Evolutionary conservation across 1,140 invertebrate species (phyloP), one percentile per base, ranked within the genome.

Genomic region (Triops longicaudatus): DNA sequence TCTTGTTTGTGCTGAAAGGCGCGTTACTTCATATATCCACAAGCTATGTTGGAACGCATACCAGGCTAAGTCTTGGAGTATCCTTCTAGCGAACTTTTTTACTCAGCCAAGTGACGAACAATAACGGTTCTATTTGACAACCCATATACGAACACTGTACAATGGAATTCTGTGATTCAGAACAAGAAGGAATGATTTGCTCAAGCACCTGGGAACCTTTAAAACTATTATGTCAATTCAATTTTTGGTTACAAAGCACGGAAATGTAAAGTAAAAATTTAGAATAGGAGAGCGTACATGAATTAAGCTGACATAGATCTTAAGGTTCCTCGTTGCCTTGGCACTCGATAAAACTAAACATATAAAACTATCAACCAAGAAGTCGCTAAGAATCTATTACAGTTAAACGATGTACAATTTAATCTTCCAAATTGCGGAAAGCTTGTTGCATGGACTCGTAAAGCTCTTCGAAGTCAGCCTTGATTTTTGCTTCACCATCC

Each of bases 401-500:
- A 63, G 50, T n/a, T 22, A 63, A 63, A n/a, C 50, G 50, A 63
- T 63, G 7, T 63, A 63, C 14, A 77, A 73, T 14, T 90, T 97
- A 98, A 86, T 99, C 98, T 89, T 99, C 98, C 83, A 99, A 88
- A 88, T 98, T 98, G 84, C 98, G 92, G 89, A 99, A 99, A 81
- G 95, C 93, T 82, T 95, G 93, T 82, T 96, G 93, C 87, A 98
- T 96, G 82, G 96, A 93, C 86, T 98, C 96, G 78, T 96, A 88
- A 27, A 98, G 85, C 83, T 97, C 95, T 82, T 98, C 97, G 83
- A 96, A 99, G 82, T 99, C 96, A 73, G 93, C 90, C 85, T 94
- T 95, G 84, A 99, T 98, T 86, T 99, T 98, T 2, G 90, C 89
- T 84, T 99, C 97, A 44, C 97, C 97, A 80, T 99, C 97, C 87